phyloP scores from a whole-genome alignment of 2,797 vertebrate genomes.

The Lepus oiostolus region DNA sequence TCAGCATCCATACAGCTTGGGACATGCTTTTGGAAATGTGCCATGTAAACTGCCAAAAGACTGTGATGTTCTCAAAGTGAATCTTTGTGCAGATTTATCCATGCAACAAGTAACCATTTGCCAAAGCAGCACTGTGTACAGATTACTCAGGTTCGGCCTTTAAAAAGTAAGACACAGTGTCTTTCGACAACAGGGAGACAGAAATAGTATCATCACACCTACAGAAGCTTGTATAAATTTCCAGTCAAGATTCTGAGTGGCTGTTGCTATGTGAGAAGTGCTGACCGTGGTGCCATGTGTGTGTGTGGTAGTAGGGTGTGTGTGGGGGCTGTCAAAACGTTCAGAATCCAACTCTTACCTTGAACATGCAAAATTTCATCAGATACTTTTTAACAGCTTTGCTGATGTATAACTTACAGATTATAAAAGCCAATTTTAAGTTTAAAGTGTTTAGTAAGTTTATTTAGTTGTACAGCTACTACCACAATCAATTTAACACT shows the following conservation, averaged over 20 bases:
- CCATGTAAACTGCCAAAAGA: constrained; percentile 35
- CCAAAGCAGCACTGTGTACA: neutral
- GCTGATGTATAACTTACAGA: neutral
- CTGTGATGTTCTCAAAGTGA: neutral
- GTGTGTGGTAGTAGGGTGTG: neutral
- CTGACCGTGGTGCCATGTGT: neutral
- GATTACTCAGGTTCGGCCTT: neutral
- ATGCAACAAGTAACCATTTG: neutral
- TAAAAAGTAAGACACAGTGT: neutral
- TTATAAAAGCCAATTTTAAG: neutral
- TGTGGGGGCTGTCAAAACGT: neutral
- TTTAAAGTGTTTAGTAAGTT: neutral
- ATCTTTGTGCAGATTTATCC: constrained; percentile 5
- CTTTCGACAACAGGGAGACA: neutral
- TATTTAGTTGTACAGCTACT: neutral
- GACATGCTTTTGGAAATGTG: constrained; percentile 22
- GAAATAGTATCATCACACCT: neutral
- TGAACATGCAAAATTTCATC: constrained; percentile 10
- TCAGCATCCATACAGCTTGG: neutral
- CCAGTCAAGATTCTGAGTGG: neutral
- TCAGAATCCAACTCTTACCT: constrained; percentile 23
- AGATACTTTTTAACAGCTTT: neutral
- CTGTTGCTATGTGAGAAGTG: neutral
- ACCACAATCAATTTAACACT: neutral
- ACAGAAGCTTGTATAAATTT: neutral